Evolutionary conservation across 2,797 vertebrate species (phyloP).

Genomic region (Falco biarmicus): DNA sequence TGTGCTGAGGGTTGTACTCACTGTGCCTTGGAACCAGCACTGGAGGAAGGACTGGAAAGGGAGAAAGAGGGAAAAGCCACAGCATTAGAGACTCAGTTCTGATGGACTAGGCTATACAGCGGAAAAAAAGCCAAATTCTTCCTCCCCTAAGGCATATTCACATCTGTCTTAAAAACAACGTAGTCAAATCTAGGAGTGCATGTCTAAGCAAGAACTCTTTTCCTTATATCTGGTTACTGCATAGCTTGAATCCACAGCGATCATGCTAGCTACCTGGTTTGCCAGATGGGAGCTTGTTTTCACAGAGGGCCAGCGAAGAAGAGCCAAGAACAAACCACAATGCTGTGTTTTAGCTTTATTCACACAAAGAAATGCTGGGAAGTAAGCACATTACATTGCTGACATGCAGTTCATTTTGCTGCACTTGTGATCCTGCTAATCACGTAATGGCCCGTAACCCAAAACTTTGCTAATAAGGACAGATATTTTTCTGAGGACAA

Average conservation of each 20-base stretch:
- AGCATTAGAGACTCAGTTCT: neutral
- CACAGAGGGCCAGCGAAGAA: neutral
- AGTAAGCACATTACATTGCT: neutral
- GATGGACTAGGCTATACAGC: neutral
- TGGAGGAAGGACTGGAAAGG: slow-evolving; percentile 89
- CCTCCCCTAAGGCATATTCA: neutral
- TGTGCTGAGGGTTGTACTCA: slow-evolving; percentile 98
- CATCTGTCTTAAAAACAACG: neutral
- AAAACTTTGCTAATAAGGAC: slow-evolving; percentile 10
- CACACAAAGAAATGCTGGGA: neutral
- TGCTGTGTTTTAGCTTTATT: neutral
- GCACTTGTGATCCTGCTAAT: slow-evolving; percentile 20
- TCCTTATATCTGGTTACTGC: neutral
- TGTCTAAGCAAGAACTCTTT: slow-evolving; percentile 23
- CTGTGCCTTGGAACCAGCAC: slow-evolving; percentile 98
- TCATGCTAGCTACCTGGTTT: neutral
- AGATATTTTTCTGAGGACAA: slow-evolving; percentile 14
- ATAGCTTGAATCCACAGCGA: neutral
- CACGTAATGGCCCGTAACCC: neutral
- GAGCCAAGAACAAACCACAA: neutral
- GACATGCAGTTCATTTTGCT: neutral
- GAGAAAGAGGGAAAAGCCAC: neutral
- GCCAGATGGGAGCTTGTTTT: neutral
- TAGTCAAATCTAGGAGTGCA: neutral
- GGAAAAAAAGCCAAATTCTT: neutral